phyloP scores from a whole-genome alignment of 2,888 invertebrate species.

The Dasypolia templi region DNA sequence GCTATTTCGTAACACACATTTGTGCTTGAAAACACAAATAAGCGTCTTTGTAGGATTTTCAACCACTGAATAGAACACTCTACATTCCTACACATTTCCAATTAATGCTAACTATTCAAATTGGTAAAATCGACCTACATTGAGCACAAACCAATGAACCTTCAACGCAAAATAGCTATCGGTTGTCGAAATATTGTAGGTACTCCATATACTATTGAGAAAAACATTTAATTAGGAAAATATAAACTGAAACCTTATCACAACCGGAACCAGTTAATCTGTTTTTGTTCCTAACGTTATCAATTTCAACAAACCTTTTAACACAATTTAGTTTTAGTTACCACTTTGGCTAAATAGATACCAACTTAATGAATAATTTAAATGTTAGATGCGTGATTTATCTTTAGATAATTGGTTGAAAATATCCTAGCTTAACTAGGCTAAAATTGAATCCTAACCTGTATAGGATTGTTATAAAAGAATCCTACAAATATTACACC shows the following conservation, averaged over 20 bases:
- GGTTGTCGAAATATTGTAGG: conserved; percentile 12
- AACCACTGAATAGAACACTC: conserved; percentile 6
- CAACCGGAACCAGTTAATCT: conserved; percentile 24
- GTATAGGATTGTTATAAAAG: background rate
- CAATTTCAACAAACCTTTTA: background rate
- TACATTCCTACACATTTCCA: conserved; percentile 22
- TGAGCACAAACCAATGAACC: conserved; percentile 18
- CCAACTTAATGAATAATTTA: background rate
- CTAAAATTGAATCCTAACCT: conserved; percentile 20
- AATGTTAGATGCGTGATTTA: background rate
- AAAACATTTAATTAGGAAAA: conserved; percentile 22
- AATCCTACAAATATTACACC: conserved; percentile 18
- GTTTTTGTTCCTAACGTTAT: conserved; percentile 11
- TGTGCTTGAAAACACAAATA: conserved; percentile 45
- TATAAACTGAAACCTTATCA: conserved; percentile 32
- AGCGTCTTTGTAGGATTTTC: conserved; percentile 27
- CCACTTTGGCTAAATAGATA: background rate
- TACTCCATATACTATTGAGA: conserved; percentile 15
- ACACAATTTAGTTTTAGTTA: background rate
- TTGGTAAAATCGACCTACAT: conserved; percentile 56
- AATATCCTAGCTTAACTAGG: conserved; percentile 12
- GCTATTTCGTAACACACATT: conserved; percentile 25
- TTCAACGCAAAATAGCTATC: conserved; percentile 20
- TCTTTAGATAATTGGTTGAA: conserved; percentile 9
- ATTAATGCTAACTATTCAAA: conserved; percentile 57